phyloP scores from a whole-genome alignment of 2,797 vertebrate species.

The Diplodus sargus region DNA sequence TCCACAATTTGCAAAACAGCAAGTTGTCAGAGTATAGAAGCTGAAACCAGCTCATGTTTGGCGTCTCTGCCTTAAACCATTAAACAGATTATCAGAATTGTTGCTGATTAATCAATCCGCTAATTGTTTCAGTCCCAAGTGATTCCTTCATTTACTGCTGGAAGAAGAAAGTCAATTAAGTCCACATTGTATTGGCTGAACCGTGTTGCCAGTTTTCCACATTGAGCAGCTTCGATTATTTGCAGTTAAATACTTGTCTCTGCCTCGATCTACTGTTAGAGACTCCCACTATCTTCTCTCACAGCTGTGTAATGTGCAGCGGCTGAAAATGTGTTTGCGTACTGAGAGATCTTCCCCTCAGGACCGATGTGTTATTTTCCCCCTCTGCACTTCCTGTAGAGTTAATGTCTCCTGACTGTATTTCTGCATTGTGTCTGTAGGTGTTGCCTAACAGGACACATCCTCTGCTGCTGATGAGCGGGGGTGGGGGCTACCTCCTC shows the following conservation, averaged over 20 bases:
- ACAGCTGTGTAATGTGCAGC: background rate
- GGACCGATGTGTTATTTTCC: constrained; percentile 25
- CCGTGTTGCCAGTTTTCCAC: background rate
- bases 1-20: background rate
- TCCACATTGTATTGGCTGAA: background rate
- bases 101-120: background rate
- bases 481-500: constrained; percentile 94
- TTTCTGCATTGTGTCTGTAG: constrained; percentile 73
- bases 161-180: background rate
- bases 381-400: background rate
- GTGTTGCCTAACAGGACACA: constrained; percentile 96
- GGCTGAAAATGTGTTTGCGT: constrained; percentile 8
- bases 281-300: background rate
- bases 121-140: background rate
- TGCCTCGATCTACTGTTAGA: background rate
- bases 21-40: background rate
- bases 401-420: constrained; percentile 52
- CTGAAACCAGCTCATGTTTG: background rate
- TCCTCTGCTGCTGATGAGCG: constrained; percentile 94
- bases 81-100: background rate
- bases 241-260: background rate
- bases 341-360: background rate
- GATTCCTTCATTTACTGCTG: background rate
- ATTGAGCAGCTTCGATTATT: background rate
- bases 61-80: background rate